Conservation (phyloP, 1,140 invertebrate genomes). For the Nasonia longicornis region DNA sequence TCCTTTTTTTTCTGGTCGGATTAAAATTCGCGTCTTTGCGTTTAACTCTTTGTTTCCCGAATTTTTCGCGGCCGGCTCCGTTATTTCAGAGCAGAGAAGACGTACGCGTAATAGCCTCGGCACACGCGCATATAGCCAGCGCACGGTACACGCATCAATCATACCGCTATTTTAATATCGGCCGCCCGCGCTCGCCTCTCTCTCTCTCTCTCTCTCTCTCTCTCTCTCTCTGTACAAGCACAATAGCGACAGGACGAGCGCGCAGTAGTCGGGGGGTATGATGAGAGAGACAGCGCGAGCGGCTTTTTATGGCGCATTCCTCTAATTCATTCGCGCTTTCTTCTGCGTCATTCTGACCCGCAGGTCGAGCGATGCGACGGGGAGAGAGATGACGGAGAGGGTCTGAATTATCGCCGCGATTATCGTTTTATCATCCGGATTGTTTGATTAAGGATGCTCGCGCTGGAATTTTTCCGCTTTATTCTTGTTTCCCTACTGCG, state of each 20-base stretch:
- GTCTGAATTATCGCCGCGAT: not conserved
- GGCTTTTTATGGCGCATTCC: slow-evolving; percentile 56
- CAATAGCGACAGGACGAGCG: slow-evolving; percentile 60
- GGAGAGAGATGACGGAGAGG: not conserved
- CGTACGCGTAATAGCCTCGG: not conserved
- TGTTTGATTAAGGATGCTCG: not conserved
- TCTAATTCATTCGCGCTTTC: slow-evolving; percentile 61
- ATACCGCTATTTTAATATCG: slow-evolving; percentile 70
- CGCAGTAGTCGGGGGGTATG: not conserved
- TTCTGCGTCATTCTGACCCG: slow-evolving; percentile 14
- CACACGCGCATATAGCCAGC: slow-evolving; percentile 12
- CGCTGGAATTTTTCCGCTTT: not conserved
- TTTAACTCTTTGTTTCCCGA: not conserved
- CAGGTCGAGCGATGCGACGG: not conserved
- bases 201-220: not conserved
- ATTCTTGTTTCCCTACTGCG: not conserved
- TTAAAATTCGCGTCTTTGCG: not conserved
- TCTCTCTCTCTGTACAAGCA: slow-evolving; percentile 43
- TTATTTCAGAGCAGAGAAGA: not conserved
- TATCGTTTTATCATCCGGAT: slow-evolving; percentile 1
- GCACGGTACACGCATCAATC: slow-evolving; percentile 70
- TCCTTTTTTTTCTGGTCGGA: not conserved
- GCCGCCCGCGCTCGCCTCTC: slow-evolving; percentile 51
- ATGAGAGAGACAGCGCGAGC: not conserved
- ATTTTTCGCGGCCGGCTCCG: not conserved